A percentile compares a stretch with the other conserved stretches of the same genome.
Evolutionary conservation across 2,797 vertebrate genomes (phyloP).

Genomic region (Neosilurus hyrtlii): DNA sequence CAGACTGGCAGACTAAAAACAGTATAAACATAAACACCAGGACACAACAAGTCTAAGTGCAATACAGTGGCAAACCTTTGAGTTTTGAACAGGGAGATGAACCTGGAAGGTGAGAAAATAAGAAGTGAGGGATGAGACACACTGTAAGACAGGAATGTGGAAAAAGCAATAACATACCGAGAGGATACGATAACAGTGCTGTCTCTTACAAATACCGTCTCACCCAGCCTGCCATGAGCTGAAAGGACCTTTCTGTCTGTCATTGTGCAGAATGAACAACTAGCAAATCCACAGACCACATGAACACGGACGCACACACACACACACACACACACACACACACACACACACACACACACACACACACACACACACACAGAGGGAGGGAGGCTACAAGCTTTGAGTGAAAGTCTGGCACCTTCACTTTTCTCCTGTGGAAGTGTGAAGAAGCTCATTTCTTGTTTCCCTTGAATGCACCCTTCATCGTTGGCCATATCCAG

Average conservation of each 20-base stretch:
- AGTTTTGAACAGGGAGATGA: neutral
- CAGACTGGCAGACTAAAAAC: neutral
- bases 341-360: constrained; percentile 14
- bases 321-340: constrained; percentile 4
- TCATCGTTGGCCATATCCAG: neutral
- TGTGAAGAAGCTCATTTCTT: constrained; percentile 38
- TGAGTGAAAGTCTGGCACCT: constrained; percentile 50
- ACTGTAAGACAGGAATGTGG: constrained; percentile 36
- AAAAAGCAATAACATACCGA: constrained; percentile 29
- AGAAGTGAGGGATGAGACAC: constrained; percentile 14
- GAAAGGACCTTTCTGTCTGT: constrained; percentile 45
- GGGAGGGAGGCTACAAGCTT: constrained; percentile 26
- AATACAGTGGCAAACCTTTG: neutral
- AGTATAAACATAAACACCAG: neutral
- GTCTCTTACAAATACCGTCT: constrained; percentile 48
- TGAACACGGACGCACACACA: constrained; percentile 17
- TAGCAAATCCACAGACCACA: constrained; percentile 41
- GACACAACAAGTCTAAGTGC: neutral
- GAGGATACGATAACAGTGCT: constrained; percentile 40
- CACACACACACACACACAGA: constrained; percentile 20
- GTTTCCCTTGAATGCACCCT: constrained; percentile 1
- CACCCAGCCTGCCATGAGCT: constrained; percentile 35
- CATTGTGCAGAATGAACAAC: constrained; percentile 22
- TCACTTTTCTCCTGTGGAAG: constrained; percentile 37
- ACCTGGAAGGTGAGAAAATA: neutral